phyloP scores from a whole-genome alignment of 2,888 invertebrate genomes.

The Aspidapion aeneum region DNA sequence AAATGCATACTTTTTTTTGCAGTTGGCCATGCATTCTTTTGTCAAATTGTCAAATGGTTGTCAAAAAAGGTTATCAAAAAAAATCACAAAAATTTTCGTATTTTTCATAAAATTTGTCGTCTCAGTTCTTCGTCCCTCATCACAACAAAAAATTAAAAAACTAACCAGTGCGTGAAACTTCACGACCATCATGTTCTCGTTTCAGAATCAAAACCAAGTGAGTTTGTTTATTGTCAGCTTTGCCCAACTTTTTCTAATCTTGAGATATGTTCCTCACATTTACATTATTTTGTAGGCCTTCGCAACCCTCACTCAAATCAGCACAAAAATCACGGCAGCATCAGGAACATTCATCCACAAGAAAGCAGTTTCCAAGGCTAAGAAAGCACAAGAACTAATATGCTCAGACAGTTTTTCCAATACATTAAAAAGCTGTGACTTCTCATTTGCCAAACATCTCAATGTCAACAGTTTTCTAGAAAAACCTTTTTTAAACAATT shows the following conservation, averaged over 20 bases:
- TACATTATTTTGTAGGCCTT: constrained; percentile 30
- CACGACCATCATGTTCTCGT: constrained; percentile 46
- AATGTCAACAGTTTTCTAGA: constrained; percentile 39
- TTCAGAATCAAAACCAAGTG: constrained; percentile 53
- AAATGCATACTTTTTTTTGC: not conserved
- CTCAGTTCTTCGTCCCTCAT: not conserved
- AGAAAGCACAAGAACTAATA: constrained; percentile 37
- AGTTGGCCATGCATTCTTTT: not conserved
- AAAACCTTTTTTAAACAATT: constrained; percentile 41
- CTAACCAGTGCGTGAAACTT: constrained; percentile 28
- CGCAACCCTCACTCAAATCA: constrained; percentile 47
- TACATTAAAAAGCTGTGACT: constrained; percentile 46
- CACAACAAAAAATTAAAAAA: constrained; percentile 18
- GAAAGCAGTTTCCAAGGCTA: constrained; percentile 36
- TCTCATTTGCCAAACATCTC: constrained; percentile 42
- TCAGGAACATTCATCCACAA: constrained; percentile 44
- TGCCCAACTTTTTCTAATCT: constrained; percentile 9
- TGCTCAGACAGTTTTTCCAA: constrained; percentile 50
- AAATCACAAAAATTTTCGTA: not conserved
- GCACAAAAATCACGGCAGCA: constrained; percentile 46
- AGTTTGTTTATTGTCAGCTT: constrained; percentile 20
- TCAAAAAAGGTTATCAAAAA: not conserved
- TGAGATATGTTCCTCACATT: too few species aligned
- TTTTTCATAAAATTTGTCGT: not conserved
- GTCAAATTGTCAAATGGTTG: not conserved